A percentile compares a stretch with the other conserved stretches of the same genome.
phyloP scores from a whole-genome alignment of 2,888 invertebrate genomes.

The Tipula helvola region DNA sequence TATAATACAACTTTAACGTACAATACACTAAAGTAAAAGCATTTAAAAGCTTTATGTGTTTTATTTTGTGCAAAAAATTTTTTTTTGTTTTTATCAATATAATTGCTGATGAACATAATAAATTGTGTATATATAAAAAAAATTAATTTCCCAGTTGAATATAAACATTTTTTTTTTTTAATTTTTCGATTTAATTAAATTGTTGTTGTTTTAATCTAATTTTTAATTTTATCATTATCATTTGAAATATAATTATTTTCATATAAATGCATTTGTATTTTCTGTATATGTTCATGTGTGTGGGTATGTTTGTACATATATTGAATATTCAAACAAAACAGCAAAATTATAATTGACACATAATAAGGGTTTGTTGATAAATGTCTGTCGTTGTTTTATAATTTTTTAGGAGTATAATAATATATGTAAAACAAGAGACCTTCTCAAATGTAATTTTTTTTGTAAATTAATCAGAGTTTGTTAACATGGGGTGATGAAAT shows the following conservation, averaged over 20 bases:
- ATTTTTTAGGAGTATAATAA: background rate
- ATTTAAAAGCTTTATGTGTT: background rate
- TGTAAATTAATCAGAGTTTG: too few relatives aligned
- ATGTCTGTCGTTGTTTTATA: background rate
- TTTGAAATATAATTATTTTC: background rate
- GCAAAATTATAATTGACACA: background rate
- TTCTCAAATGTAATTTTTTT: too few relatives aligned
- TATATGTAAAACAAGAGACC: background rate
- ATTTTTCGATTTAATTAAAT: background rate
- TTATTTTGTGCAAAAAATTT: background rate
- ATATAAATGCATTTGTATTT: background rate
- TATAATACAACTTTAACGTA: background rate
- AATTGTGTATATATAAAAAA: background rate
- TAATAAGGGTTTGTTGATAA: background rate
- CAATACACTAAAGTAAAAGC: background rate
- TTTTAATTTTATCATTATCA: background rate
- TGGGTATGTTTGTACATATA: background rate
- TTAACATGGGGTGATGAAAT: background rate
- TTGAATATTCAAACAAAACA: background rate
- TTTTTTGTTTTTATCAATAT: background rate
- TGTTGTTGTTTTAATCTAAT: background rate
- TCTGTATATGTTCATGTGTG: background rate
- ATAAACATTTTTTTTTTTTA: background rate
- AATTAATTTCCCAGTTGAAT: background rate
- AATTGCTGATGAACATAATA: background rate